Conservation (phyloP, 2,113 vertebrate genomes). For the Hemiprocne comata region DNA sequence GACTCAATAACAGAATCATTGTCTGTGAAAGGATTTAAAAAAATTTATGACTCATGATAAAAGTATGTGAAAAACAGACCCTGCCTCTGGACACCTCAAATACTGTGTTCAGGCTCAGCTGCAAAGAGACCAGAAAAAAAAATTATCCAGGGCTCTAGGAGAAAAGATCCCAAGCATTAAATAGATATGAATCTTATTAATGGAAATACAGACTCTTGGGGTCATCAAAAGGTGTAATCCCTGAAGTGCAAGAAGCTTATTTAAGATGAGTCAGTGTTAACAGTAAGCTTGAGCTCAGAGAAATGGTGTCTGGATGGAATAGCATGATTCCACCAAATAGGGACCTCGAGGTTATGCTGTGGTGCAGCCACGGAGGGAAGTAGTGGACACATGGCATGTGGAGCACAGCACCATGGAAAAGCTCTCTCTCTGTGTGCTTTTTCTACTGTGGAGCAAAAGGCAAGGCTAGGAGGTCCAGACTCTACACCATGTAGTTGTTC, state of each 20-base stretch:
- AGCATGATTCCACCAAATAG: background rate
- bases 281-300: background rate
- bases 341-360: background rate
- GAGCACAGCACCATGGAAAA: background rate
- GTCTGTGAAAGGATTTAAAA: background rate
- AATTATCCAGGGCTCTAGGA: background rate
- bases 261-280: background rate
- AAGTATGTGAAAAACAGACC: background rate
- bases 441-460: background rate
- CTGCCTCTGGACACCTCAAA: background rate
- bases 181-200: background rate
- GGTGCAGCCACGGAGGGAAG: background rate
- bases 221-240: background rate
- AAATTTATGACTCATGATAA: background rate
- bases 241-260: background rate
- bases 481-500: background rate
- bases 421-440: background rate
- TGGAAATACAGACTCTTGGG: background rate
- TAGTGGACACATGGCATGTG: background rate
- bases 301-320: background rate
- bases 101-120: background rate
- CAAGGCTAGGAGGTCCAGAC: background rate
- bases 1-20: conserved; percentile 6
- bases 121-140: background rate
- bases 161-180: background rate